Percentiles rank a stretch among this genome's conserved stretches.
phyloP scores from a whole-genome alignment of 2,888 invertebrate species.

The Eristalis intricaria region DNA sequence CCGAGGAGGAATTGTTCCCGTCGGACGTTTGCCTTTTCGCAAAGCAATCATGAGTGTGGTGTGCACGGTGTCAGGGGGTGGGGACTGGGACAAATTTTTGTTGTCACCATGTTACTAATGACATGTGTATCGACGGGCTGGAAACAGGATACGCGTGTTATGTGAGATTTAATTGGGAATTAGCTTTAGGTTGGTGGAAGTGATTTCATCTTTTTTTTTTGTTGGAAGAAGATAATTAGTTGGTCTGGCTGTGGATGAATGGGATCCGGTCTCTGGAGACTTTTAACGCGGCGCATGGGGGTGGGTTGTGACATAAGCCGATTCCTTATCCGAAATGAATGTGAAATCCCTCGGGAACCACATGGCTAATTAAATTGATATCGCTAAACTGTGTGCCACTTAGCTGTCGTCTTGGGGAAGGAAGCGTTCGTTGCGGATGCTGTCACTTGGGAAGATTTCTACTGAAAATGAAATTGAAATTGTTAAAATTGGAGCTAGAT shows the following conservation, averaged over 20 bases:
- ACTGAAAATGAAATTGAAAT: too few relatives aligned
- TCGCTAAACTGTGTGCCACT: not conserved
- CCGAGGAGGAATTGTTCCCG: not conserved
- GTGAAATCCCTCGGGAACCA: not conserved
- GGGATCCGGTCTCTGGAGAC: not conserved
- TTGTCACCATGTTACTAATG: slow-evolving; percentile 52
- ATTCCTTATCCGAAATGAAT: not conserved
- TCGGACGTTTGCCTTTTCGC: not conserved
- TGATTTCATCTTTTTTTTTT: not conserved
- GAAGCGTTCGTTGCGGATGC: not conserved
- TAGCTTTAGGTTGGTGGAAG: not conserved
- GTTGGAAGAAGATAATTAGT: not conserved
- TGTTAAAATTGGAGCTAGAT: too few relatives aligned
- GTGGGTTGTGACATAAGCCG: not conserved
- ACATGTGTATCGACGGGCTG: slow-evolving; percentile 39
- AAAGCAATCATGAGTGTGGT: not conserved
- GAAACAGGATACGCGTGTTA: slow-evolving; percentile 47
- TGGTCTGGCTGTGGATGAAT: not conserved
- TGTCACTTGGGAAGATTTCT: not conserved
- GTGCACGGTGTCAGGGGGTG: not conserved
- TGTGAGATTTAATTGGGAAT: slow-evolving; percentile 50
- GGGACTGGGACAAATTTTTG: slow-evolving; percentile 7
- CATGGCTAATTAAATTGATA: not conserved
- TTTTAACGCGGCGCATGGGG: not conserved
- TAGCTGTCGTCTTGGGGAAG: not conserved